These are phyloP conservation scores for Myripristis jacobus DNA, from an alignment of 2,797 vertebrate genomes.

Conservation along the genomic window DNA sequence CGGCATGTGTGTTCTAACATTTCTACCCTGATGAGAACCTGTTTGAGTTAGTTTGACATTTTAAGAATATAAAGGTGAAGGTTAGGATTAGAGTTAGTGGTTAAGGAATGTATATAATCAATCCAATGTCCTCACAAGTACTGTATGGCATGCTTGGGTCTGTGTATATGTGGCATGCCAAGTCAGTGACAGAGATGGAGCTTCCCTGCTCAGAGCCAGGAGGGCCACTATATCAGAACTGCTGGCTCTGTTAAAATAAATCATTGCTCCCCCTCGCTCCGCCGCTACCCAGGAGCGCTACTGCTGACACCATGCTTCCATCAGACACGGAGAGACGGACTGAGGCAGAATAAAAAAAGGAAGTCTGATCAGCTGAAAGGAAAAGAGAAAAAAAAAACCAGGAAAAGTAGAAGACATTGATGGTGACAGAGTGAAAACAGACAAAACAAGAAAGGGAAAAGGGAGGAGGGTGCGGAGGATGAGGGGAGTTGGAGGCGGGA, in stretches of 20 bases:
- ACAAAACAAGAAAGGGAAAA: not conserved
- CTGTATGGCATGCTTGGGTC: not conserved
- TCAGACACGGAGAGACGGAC: not conserved
- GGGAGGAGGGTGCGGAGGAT: constrained; percentile 1
- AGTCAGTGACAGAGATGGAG: constrained; percentile 8
- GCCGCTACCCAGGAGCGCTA: not conserved
- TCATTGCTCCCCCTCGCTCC: not conserved
- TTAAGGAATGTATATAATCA: no score
- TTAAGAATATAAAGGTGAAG: no score
- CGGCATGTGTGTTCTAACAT: not conserved
- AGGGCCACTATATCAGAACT: not conserved
- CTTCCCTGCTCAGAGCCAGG: not conserved
- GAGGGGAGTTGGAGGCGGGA: not conserved
- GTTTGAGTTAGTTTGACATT: not conserved
- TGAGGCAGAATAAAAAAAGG: constrained; percentile 7
- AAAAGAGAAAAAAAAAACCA: not conserved
- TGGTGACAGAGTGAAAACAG: constrained; percentile 39
- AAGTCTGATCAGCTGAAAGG: not conserved
- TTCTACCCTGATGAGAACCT: not conserved
- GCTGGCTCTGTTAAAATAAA: constrained; percentile 9
- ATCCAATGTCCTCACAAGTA: no score
- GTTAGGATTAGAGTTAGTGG: no score
- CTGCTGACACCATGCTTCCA: not conserved
- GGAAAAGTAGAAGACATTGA: constrained; percentile 5
- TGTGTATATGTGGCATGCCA: constrained; percentile 1